Evolutionary conservation across 2,797 vertebrate species (phyloP), one percentile per base, ranked within the genome.

Genomic region (Tenualosa ilisha): DNA sequence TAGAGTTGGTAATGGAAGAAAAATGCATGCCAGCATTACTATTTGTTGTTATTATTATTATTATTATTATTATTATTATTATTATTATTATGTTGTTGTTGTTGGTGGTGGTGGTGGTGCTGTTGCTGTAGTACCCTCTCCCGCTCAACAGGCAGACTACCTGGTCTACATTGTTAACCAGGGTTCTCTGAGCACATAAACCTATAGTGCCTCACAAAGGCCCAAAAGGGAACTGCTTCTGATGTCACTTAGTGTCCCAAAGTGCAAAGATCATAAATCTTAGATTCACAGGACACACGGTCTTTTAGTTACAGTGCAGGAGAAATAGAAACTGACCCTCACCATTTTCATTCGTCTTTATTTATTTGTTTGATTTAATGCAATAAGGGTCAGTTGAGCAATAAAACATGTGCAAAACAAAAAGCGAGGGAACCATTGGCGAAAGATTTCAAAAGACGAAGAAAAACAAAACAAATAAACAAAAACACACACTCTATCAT

Each of bases 401-500:
- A 20, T 20, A 6, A 43, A 75, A 75, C 31, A 43, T 43, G 37
- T 22, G 20, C 6, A 24, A 22, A 46, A 46, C 17, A 79, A 15
- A 17, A 46, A 46, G 72, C 17, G 20, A 43, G 8, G 72, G 72
- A 75, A 46, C 26, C 2, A 7, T 17, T 79, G 72, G 72, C 40
- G 8, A 79, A 46, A 43, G 37, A 79, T 46, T 20, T 46, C 37
- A 46, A 46, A 79, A 79, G 72, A 79, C 72, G 46, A 46, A 79
- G 40, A 17, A 79, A 79, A 79, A 46, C 20, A 79, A 79, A 79
- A 79, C 72, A 46, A 79, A 79, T 79, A 79, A 79, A 79, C 72
- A 79, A 46, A 63, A 43, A 79, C n/a, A 22, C 68, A 68, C 31
- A 72, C 65, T 37, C 72, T 46, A 20, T 79, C 72, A 79, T 46